Base-by-base conservation (phyloP, 1,140 invertebrate species). In the Trichonephila inaurata region DNA sequence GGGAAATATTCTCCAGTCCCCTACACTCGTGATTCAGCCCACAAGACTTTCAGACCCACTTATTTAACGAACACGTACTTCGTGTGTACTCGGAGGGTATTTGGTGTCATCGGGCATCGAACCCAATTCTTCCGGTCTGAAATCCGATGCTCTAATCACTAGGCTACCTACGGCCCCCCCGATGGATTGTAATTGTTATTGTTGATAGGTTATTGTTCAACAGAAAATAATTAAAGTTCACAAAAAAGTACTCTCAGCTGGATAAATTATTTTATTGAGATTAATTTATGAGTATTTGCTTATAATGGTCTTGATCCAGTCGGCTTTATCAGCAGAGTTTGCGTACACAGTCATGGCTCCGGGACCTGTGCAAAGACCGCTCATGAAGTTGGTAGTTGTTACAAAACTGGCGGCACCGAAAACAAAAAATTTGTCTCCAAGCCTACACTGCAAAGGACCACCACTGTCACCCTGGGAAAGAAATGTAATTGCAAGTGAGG, bases 381-480 rank as follows among this genome's bases (percentile, higher is more conserved):
- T 28, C 33, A 86, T 66, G 16, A 69, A 89, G 40, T 93, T 82
- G 5, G 2, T 44, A 5, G 44, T 82, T 8, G 69, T 81, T 7
- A 58, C 58, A 12, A n/a, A 64, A 60, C 86, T 93, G 21, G 88
- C 69, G 8, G 89, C 89, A 62, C 93, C 93, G 81, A 91, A 62
- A 10, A 91, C 93, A 19, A 58, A 87, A 66, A 64, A 92, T 24
- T 81, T 93, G 0, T 24, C 66, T 0, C 21, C 58, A 4, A 62
- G 14, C 58, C 51, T 90, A 21, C 88, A 87, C 6, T 86, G 44
- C 33, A 94, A 28, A 19, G 94, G 94, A 18, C 94, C 94, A 21
- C 94, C 94, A 86, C 89, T 92, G 88, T 94, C 94, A 28, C 94
- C 94, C 91, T 94, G 10, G 3, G 33, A 85, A 88, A 82, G 21